phyloP scores from a whole-genome alignment of 2,113 vertebrate species.

The Solea solea region DNA sequence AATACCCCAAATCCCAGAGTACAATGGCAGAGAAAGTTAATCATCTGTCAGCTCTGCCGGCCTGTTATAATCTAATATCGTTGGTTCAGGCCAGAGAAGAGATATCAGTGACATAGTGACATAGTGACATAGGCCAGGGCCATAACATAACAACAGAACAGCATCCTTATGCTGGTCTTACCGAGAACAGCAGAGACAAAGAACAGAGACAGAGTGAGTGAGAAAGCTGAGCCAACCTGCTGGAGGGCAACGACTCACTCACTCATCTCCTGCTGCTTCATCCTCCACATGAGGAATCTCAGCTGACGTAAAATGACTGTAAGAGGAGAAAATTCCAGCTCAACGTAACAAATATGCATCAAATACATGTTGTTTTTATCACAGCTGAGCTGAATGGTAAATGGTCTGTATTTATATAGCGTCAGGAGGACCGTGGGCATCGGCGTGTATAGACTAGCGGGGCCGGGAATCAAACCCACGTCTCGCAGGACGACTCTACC shows the following conservation, averaged over 20 bases:
- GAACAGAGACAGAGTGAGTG: neutral
- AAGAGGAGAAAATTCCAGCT: conserved; percentile 4
- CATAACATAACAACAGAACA: neutral
- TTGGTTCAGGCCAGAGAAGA: neutral
- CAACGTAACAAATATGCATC: conserved; percentile 8
- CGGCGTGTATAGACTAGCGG: no score
- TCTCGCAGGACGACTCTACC: no score
- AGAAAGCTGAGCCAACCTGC: neutral
- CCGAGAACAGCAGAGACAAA: no score
- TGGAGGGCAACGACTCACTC: neutral
- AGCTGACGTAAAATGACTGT: neutral
- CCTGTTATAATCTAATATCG: neutral
- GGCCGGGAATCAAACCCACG: no score
- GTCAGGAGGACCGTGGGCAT: no score
- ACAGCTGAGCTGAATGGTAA: neutral
- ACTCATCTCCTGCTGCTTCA: no score
- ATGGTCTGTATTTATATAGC: no score
- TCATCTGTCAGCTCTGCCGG: neutral
- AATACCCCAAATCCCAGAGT: neutral
- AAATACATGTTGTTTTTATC: neutral
- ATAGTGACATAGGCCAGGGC: neutral
- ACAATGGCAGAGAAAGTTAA: neutral
- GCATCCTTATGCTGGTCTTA: neutral
- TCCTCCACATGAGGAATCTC: no score
- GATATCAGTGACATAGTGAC: neutral